Evolutionary conservation across 2,113 vertebrate species (phyloP), one percentile per base, ranked within the genome.

Genomic region (Neodontobutis hainanensis): DNA sequence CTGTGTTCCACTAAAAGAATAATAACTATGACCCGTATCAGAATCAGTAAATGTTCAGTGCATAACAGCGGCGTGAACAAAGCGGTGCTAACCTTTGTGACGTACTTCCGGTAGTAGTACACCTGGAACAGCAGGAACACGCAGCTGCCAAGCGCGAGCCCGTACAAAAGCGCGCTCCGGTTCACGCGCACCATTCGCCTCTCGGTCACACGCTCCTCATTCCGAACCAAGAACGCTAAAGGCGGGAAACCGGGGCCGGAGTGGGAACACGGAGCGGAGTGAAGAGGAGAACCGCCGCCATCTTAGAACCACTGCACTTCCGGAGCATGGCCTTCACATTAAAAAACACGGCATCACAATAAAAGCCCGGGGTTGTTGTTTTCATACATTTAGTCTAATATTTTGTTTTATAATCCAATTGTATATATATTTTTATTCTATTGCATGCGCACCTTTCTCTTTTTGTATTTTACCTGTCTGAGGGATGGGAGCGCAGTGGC

Each of bases 61-160:
- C 1, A 27, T 27, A 27, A 27, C 19, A 27, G 19, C 19, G 19
- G 19, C 19, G 19, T 27, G 19, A 27, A 27, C 19, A 27, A 27
- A 27, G 19, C 19, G 19, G 19, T 27, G 11, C 80, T 78, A 83
- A 97, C 97, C 94, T 95, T 95, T 64, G 90, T 92, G 9, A 95
- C 82, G 74, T 96, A 96, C 65, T 94, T 92, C 84, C 92, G 93
- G 88, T 96, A 97, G 59, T 97, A 95, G 65, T 93, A 94, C 1
- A 98, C 46, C 89, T 99, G 97, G 78, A 97, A 96, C 7, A 99
- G 87, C 43, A 99, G 92, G 71, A 98, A 98, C 0, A 93, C 85
- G 40, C 93, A 94, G 87, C 97, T 98, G 73, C 90, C 82, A 11
- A 92, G 76, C 2, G 92, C 92, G 7, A 98, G 94, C 40, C 98